phyloP scores from a whole-genome alignment of 2,888 invertebrate genomes.

The Halictus quadricinctus region DNA sequence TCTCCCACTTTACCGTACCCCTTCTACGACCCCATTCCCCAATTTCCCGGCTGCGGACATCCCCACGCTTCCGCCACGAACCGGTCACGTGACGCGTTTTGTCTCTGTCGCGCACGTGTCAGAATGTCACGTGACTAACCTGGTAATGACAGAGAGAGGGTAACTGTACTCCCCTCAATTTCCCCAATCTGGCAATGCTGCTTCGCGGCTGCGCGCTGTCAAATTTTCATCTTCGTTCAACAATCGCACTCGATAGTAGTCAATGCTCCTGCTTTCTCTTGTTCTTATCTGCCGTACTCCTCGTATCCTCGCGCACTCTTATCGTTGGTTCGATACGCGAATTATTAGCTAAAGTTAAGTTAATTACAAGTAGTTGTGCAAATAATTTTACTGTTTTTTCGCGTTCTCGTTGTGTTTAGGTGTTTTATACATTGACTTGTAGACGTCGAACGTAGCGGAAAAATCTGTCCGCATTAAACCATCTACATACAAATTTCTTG shows the following conservation, averaged over 20 bases:
- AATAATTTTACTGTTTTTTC: too few species aligned
- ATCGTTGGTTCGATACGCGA: too few species aligned
- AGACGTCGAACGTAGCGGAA: too few species aligned
- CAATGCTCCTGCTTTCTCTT: too few species aligned
- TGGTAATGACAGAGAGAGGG: neutral
- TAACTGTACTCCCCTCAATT: neutral
- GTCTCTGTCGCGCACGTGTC: neutral
- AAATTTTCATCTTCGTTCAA: neutral
- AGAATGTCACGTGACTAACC: neutral
- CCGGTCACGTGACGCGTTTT: neutral
- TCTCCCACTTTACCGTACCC: neutral
- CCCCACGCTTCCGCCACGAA: too few species aligned
- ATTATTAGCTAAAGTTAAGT: too few species aligned
- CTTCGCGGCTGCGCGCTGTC: neutral
- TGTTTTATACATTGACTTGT: too few species aligned
- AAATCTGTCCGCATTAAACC: too few species aligned
- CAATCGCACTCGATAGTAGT: neutral
- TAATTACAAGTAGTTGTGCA: too few species aligned
- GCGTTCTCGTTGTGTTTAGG: too few species aligned
- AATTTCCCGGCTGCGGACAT: neutral
- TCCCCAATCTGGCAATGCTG: neutral
- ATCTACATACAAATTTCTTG: neutral
- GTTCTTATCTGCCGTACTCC: too few species aligned
- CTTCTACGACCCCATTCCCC: neutral
- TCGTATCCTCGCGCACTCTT: too few species aligned